Evolutionary conservation across 2,888 invertebrate genomes (phyloP).

Genomic region (Eupithecia tripunctaria): DNA sequence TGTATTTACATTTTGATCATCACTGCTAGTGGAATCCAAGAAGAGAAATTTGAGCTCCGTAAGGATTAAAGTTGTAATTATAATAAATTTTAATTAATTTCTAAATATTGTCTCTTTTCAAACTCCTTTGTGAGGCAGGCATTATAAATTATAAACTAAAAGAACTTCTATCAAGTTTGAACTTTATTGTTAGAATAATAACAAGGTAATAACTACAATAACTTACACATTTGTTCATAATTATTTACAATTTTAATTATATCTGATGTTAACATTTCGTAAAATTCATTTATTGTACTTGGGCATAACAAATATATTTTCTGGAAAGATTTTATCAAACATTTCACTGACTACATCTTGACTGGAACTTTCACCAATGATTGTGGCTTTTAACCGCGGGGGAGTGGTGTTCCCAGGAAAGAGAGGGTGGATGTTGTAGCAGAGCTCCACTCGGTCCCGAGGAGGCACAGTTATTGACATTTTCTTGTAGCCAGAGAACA

Average conservation of each 20-base stretch:
- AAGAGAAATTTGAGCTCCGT: constrained; percentile 91
- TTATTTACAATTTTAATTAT: constrained; percentile 72
- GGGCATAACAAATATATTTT: constrained; percentile 82
- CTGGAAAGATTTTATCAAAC: constrained; percentile 80
- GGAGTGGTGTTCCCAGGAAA: constrained; percentile 89
- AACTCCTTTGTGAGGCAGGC: neutral
- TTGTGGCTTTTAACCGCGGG: constrained; percentile 84
- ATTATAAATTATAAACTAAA: constrained; percentile 45
- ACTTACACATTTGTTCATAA: constrained; percentile 73
- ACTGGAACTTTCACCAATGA: constrained; percentile 71
- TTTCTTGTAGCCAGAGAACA: constrained; percentile 98
- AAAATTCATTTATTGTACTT: constrained; percentile 79
- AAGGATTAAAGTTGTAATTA: constrained; percentile 88
- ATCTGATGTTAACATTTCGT: constrained; percentile 55
- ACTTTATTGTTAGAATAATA: constrained; percentile 72
- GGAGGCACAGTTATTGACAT: constrained; percentile 86
- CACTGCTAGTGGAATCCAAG: constrained; percentile 92
- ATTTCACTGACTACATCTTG: constrained; percentile 76
- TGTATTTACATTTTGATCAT: constrained; percentile 93
- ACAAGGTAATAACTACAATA: constrained; percentile 73
- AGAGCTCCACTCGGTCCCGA: constrained; percentile 84
- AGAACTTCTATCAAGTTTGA: constrained; percentile 63
- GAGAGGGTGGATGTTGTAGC: constrained; percentile 92
- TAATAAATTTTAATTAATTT: constrained; percentile 45
- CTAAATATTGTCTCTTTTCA: constrained; percentile 31